Conservation (phyloP, 2,888 invertebrate species). For the Julus scandinavius region DNA sequence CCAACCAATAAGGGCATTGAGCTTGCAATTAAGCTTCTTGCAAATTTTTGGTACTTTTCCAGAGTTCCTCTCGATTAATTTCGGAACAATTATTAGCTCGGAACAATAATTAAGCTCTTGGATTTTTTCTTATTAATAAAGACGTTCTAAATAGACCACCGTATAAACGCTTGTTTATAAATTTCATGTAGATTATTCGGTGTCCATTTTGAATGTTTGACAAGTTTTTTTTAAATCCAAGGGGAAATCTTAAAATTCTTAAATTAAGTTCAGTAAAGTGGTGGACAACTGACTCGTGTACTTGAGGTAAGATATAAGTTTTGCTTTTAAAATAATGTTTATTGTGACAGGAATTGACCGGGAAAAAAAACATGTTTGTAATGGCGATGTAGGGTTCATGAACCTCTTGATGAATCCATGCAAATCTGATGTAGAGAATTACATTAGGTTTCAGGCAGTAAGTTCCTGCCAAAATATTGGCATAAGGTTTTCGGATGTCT, state of each 20-base stretch:
- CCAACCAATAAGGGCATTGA: neutral
- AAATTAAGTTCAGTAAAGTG: neutral
- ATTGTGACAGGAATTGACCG: no score
- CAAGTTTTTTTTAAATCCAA: neutral
- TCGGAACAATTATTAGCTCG: slow-evolving; percentile 34
- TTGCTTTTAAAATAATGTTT: no score
- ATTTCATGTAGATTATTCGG: no score
- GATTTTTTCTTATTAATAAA: neutral
- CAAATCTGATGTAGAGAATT: neutral
- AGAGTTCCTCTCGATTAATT: slow-evolving; percentile 9
- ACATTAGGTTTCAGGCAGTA: neutral
- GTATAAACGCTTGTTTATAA: neutral
- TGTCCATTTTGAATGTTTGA: neutral
- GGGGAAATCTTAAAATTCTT: no score
- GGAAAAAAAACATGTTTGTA: no score
- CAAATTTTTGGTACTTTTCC: slow-evolving; percentile 8
- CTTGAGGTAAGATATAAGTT: no score
- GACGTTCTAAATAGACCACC: neutral
- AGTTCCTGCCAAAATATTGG: neutral
- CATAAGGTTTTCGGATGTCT: neutral
- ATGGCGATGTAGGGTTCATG: no score
- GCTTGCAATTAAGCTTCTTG: slow-evolving; percentile 7
- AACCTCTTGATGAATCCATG: neutral
- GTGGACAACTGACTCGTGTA: neutral
- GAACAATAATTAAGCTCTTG: neutral